Base-by-base conservation (phyloP, 2,888 invertebrate genomes). In the Eilema depressum region DNA sequence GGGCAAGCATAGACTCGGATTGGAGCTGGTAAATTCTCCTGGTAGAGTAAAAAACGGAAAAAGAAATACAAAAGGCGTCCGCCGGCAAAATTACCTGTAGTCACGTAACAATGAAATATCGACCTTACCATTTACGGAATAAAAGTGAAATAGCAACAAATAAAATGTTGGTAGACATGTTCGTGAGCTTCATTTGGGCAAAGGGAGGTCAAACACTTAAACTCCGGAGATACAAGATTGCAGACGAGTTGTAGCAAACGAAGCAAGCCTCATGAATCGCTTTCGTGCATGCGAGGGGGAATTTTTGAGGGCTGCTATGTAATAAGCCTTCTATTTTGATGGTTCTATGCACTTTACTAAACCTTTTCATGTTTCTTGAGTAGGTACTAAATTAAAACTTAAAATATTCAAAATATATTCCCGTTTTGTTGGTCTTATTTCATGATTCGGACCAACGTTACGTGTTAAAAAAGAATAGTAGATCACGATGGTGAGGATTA, bases 121-220 rank as follows among this genome's bases (percentile, higher is more conserved):
- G 71, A 86, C 88, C 84, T 80, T 91, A 86, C 71, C 70, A 17
- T 65, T 59, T 69, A 75, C 70, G 80, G 64, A 80, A 84, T 88
- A 91, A 86, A 85, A 83, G 77, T 80, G 82, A 85, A 79, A 79
- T 77, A 80, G 78, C 80, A 77, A 79, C 79, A 74, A 84, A 83
- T 82, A 80, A 80, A 85, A 86, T 82, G 79, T 85, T 88, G 85
- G 91, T 85, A 88, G 87, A 85, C 85, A 85, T 86, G 88, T 91
- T 89, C 89, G 90, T 89, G 89, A 90, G 92, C 89, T 92, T 92
- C 92, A 92, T 93, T 93, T 92, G 91, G 92, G 91, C 91, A 89
- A 91, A 92, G 92, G 90, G 90, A 92, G 92, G 92, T 91, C 92
- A 93, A 92, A 93, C 93, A 93, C 92, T 93, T 93, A 92, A 92